A percentile compares a stretch with the other conserved stretches of the same genome.
Evolutionary conservation across 2,888 invertebrate species (phyloP).

Genomic region (Argyresthia goedartella): DNA sequence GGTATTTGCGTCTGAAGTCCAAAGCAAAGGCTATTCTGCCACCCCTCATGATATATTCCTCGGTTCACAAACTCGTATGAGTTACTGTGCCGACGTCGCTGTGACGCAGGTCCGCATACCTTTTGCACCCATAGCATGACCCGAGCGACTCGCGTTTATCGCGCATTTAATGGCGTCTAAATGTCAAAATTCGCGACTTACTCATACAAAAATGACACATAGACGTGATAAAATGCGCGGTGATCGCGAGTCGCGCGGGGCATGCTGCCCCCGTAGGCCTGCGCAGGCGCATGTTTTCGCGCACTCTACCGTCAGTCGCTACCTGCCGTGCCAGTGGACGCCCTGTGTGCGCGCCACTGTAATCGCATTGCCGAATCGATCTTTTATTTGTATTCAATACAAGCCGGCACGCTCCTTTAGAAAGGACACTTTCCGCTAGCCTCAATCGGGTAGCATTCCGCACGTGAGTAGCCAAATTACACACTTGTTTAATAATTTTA

Average conservation of each 20-base stretch:
- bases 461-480: conserved; percentile 5
- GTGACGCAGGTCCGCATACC: not conserved
- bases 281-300: conserved; percentile 12
- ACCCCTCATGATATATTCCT: not conserved
- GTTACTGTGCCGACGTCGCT: not conserved
- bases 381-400: conserved; percentile 49
- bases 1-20: too few species aligned
- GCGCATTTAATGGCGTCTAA: too few species aligned
- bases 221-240: too few species aligned
- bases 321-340: conserved; percentile 36
- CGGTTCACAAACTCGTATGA: not conserved
- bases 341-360: conserved; percentile 33
- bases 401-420: conserved; percentile 36
- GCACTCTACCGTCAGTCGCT: conserved; percentile 38
- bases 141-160: too few species aligned
- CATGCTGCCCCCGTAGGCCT: not conserved
- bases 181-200: too few species aligned
- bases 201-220: too few species aligned
- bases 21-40: too few species aligned
- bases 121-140: too few species aligned
- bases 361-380: conserved; percentile 21
- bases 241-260: not conserved
- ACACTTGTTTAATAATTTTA: not conserved
- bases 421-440: conserved; percentile 28
- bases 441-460: conserved; percentile 18